Evolutionary conservation across 2,888 invertebrate genomes (phyloP), one percentile per base, ranked within the genome.

Genomic region (Plagodis pulveraria): DNA sequence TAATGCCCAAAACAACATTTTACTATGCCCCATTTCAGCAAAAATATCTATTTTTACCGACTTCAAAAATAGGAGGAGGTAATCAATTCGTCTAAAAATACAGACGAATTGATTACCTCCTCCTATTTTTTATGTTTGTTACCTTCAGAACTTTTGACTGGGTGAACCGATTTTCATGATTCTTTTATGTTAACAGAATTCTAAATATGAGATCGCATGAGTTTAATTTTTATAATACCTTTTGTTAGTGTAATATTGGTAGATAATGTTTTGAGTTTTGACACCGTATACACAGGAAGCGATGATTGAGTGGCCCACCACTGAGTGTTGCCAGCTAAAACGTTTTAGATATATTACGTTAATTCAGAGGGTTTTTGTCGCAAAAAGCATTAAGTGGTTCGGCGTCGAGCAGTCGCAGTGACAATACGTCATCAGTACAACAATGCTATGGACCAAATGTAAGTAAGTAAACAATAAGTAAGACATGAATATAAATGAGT

Each of bases 401-500:
- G 80, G 76, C 81, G 78, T 62, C 78, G 59, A 53, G 36, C 22
- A 55, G 78, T 67, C 80, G 81, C 73, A 59, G 33, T n/a, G 50
- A 55, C 55, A 55, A 55, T 50, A 47, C 57, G 42, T 57, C 56
- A 50, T 50, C 43, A 56, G 50, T 50, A 46, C 40, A 6, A 22
- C 22, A 22, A 22, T 5, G 9, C 11, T 5, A 6, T 34, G 45
- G 10, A n/a, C 36, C 6, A 12, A n/a, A 40, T 45, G 34, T 11
- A 47, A 22, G 22, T 22, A 22, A 22, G 2, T 22, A 22, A 22
- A n/a, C n/a, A n/a, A 4, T 22, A 22, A 1, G 2, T 22, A 22
- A 22, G 22, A 22, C 22, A 22, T 22, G 4, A 22, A 22, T 22
- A 22, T 22, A 22, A 22, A 22, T 22, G 1, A 22, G 4, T 22